Evolutionary conservation across 2,113 vertebrate species (phyloP).

Genomic region (Microtus ochrogaster): DNA sequence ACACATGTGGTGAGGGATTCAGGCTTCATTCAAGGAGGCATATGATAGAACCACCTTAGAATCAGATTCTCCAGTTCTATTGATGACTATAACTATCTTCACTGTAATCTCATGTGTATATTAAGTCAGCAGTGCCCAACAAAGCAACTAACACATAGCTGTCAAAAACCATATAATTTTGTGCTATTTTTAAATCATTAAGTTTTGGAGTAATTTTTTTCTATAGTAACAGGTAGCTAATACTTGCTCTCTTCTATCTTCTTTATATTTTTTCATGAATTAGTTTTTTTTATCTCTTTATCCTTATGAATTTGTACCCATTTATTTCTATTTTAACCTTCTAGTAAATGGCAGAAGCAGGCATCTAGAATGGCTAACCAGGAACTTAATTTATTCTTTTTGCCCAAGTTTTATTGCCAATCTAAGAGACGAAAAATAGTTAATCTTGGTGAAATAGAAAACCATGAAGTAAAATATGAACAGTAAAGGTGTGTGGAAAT

Average conservation of each 20-base stretch:
- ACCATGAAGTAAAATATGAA: not conserved
- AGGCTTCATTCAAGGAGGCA: not conserved
- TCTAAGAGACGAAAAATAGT: not conserved
- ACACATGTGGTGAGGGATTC: not conserved
- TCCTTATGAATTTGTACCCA: not conserved
- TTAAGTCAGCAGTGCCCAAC: not conserved
- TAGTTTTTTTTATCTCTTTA: constrained; percentile 1
- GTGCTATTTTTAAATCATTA: constrained; percentile 19
- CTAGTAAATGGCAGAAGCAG: not conserved
- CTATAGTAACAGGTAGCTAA: not conserved
- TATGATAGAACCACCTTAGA: not conserved
- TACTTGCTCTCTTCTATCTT: not conserved
- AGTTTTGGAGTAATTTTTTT: not conserved
- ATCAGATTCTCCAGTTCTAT: not conserved
- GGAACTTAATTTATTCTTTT: not conserved
- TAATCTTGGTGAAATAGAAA: constrained; percentile 41
- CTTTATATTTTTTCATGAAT: not conserved
- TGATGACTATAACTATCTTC: not conserved
- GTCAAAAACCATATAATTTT: not conserved
- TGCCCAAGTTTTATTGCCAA: not conserved
- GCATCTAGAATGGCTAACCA: not conserved
- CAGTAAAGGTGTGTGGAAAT: not conserved
- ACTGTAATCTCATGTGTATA: not conserved
- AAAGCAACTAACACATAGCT: not conserved
- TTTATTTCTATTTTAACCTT: not conserved